phyloP scores from a whole-genome alignment of 2,888 invertebrate genomes.

The Philhelius pedissequus region DNA sequence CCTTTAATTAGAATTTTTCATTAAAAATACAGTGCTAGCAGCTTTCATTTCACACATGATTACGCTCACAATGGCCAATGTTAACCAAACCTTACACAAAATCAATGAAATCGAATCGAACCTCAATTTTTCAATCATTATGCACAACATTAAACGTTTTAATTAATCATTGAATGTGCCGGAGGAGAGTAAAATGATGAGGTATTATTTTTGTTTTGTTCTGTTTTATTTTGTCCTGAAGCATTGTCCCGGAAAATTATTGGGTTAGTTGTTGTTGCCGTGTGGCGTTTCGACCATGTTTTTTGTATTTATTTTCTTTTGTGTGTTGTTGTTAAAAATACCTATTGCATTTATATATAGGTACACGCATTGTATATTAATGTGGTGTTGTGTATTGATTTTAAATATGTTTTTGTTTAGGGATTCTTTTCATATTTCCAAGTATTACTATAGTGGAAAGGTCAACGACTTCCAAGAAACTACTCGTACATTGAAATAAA shows the following conservation, averaged over 20 bases:
- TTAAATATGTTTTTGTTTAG: too few relatives aligned
- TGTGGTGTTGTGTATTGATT: too few relatives aligned
- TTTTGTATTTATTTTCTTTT: too few relatives aligned
- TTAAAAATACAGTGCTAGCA: constrained; percentile 8
- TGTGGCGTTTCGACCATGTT: too few relatives aligned
- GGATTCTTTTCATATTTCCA: too few relatives aligned
- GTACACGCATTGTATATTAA: too few relatives aligned
- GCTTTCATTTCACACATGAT: constrained; percentile 55
- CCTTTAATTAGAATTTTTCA: background rate
- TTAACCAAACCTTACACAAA: constrained; percentile 8
- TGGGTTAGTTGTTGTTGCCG: background rate
- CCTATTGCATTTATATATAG: too few relatives aligned
- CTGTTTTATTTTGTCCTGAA: constrained; percentile 36
- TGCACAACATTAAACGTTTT: constrained; percentile 58
- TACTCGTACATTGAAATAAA: too few relatives aligned
- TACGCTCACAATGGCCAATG: constrained; percentile 45
- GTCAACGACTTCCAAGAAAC: too few relatives aligned
- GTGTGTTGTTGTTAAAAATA: too few relatives aligned
- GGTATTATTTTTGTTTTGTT: constrained; percentile 3
- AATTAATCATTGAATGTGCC: constrained; percentile 60
- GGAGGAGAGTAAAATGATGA: constrained; percentile 46
- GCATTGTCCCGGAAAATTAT: constrained; percentile 37
- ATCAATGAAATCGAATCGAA: constrained; percentile 53
- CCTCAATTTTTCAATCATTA: constrained; percentile 35
- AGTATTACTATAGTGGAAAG: too few relatives aligned